Evolutionary conservation across 1,140 invertebrate species (phyloP).

Genomic region (Temnothorax curvispinosus): DNA sequence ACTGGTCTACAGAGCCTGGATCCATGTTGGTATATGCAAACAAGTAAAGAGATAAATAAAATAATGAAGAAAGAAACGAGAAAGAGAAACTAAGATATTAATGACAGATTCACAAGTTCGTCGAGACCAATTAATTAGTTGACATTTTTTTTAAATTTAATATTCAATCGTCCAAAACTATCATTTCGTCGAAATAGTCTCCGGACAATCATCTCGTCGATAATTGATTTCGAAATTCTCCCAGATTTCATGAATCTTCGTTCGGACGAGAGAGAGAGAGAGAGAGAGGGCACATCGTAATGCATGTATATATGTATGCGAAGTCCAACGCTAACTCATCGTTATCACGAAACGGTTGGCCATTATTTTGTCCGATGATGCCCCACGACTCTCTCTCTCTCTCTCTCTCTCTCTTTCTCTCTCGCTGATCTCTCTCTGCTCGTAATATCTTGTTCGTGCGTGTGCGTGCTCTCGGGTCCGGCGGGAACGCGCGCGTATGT

Average conservation of each 20-base stretch:
- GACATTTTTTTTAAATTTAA: background rate
- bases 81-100: background rate
- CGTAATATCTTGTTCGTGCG: constrained; percentile 33
- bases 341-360: constrained; percentile 82
- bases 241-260: constrained; percentile 35
- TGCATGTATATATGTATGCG: constrained; percentile 67
- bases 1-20: background rate
- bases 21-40: background rate
- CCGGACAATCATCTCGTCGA: background rate
- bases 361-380: constrained; percentile 82
- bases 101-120: background rate
- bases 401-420: constrained; percentile 44
- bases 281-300: constrained; percentile 41
- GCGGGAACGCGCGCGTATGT: constrained; percentile 64
- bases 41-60: background rate
- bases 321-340: constrained; percentile 82
- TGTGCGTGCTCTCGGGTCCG: constrained; percentile 31
- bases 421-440: background rate
- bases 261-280: background rate
- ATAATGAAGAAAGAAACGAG: background rate
- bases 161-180: background rate
- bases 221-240: constrained; percentile 19
- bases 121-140: background rate
- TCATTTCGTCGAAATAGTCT: background rate
- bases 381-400: constrained; percentile 60